These are phyloP conservation scores for Poeciliopsis turrubarensis DNA, from an alignment of 2,113 vertebrate genomes.

Conservation along the genomic window DNA sequence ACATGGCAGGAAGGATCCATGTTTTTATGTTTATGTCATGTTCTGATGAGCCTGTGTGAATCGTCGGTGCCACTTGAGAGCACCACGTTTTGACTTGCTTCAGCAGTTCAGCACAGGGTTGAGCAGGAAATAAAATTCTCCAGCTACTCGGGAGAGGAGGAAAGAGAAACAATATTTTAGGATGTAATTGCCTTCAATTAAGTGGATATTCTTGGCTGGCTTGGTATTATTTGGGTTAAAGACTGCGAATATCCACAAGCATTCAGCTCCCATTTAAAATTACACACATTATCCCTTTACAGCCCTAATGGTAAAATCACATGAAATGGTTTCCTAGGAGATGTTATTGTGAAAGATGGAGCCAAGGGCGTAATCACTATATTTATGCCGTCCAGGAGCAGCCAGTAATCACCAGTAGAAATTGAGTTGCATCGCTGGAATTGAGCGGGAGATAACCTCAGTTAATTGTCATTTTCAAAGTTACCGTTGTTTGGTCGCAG, in stretches of 20 bases:
- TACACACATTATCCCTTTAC: conserved; percentile 70
- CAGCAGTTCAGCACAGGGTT: conserved; percentile 35
- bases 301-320: conserved; percentile 67
- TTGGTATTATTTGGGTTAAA: conserved; percentile 63
- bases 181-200: conserved; percentile 62
- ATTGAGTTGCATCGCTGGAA: conserved; percentile 61
- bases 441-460: conserved; percentile 68
- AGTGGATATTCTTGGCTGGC: conserved; percentile 52
- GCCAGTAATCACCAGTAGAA: conserved; percentile 65
- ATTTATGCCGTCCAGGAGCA: conserved; percentile 69
- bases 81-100: conserved; percentile 55
- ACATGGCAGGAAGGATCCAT: no score
- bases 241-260: conserved; percentile 52
- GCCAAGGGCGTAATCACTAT: conserved; percentile 68
- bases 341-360: conserved; percentile 75
- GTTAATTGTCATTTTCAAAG: conserved; percentile 73
- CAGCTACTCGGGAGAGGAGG: conserved; percentile 13
- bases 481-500: conserved; percentile 61
- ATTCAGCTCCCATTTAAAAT: conserved; percentile 62
- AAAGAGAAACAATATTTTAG: conserved; percentile 47
- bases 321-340: conserved; percentile 74
- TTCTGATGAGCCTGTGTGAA: no score
- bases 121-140: conserved; percentile 40
- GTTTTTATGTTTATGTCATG: no score
- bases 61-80: conserved; percentile 13